Evolutionary conservation across 2,888 invertebrate species (phyloP), one percentile per base, ranked within the genome.

Genomic region (Isoperla grammatica): DNA sequence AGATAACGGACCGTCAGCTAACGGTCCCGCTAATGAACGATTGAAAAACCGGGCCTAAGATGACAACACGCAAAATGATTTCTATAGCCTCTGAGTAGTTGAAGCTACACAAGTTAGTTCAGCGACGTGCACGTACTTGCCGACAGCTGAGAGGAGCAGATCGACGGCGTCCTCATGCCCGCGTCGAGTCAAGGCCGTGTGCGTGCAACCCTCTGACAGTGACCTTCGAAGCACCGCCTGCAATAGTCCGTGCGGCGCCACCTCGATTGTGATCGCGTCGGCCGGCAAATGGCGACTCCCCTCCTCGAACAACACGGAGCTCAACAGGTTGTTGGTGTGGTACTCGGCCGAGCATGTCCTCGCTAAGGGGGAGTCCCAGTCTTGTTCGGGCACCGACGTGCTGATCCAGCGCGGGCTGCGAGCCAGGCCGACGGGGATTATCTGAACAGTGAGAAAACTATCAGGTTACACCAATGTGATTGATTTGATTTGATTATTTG

Each of bases 231-330:
- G 77, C 68, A 95, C 90, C 0, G 93, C 88, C 71, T 94, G 94
- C 35, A 95, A 80, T 0, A 95, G 79, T 5, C 91, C 88, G 68
- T 95, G 95, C 0, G 95, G 95, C 0, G 94, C 93, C 56, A 95
- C 84, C 74, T 95, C 95, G 63, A 95, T 86, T 2, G 86, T 82
- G 60, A 95, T 80, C 0, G 94, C 91, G 70, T 91, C 86, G 49
- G 81, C 79, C 1, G 91, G 93, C 66, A 95, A 86, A 67, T 88
- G 81, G 13, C 79, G 80, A 3, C 89, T 78, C 0, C 90, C 88
- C 74, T 95, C 94, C 70, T 93, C 90, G 72, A 92, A 91, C 15
- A 86, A 75, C 0, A 88, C 88, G 12, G 86, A 82, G 64, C 79
- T 85, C 66, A 83, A 71, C 56, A 85, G 73, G 69, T 85, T 86